Base-by-base conservation (phyloP, 2,113 vertebrate species). In the Brachionichthys hirsutus region DNA sequence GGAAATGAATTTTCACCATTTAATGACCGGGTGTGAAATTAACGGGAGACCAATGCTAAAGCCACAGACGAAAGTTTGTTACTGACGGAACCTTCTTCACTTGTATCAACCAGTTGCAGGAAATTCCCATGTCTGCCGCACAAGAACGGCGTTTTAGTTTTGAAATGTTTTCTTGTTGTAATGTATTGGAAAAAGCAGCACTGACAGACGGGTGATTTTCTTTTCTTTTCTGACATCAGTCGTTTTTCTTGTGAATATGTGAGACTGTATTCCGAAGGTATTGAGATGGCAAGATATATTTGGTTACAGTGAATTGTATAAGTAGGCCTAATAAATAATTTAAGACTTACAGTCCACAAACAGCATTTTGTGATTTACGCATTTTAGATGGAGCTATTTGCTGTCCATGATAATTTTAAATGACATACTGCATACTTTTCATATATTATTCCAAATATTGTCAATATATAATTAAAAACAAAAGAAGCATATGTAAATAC, bases 41-140 rank as follows among this genome's bases (percentile, higher is more conserved):
- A 68, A 81, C 42, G 62, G 46, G 75, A 81, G 80, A 78, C 77
- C 75, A 81, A 67, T 63, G 44, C 54, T 59, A 56, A 54, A 46
- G 62, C 67, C 51, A 69, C 24, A 58, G 44, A 15, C 57, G 17
- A 45, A 52, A 19, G 52, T 45, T 54, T 67, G 38, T 43, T 36
- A 30, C n/a, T n/a, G n/a, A 61, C 56, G 43, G 47, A 62, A 22
- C 24, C 57, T 62, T 36, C 5, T 47, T 42, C n/a, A 35, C 65
- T 73, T 60, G 15, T 47, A 41, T 56, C 67, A 24, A 54, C 24
- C 18, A 8, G 75, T 77, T 81, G 45, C 64, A 34, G 24, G 12
- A 56, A 17, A 67, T 51, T 24, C 35, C 50, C 35, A 49, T 36
- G 15, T 55, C 46, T n/a, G n/a, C 22, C n/a, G 50, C 44, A 68